Percentiles rank a stretch among this genome's conserved stretches.
Evolutionary conservation across 2,797 vertebrate species (phyloP).

Genomic region (Eidolon dupreanum): DNA sequence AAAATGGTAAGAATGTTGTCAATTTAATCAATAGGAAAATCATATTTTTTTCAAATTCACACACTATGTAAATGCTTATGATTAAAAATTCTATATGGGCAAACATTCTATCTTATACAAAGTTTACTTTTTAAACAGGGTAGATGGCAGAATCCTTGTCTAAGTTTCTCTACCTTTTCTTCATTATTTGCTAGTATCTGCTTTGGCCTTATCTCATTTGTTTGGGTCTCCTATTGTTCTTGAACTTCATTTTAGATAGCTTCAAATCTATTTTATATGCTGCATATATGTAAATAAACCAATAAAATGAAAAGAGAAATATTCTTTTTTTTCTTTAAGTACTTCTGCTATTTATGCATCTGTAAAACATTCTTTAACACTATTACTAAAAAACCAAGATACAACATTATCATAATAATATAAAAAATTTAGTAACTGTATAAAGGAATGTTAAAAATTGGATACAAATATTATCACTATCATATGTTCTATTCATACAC

Average conservation of each 20-base stretch:
- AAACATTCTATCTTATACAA: not conserved
- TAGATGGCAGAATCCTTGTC: not conserved
- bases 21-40: not conserved
- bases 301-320: conserved; percentile 30
- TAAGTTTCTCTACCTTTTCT: not conserved
- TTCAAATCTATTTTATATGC: not conserved
- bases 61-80: not conserved
- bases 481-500: not conserved
- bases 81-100: not conserved
- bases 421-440: not conserved
- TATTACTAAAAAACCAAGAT: not conserved
- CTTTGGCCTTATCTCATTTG: not conserved
- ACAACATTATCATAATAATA: not conserved
- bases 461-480: not conserved
- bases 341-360: not conserved
- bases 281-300: not conserved
- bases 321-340: not conserved
- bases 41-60: not conserved
- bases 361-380: not conserved
- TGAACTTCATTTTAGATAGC: conserved; percentile 4
- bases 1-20: not conserved
- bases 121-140: not conserved
- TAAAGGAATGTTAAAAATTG: not conserved
- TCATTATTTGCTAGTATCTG: not conserved
- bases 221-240: not conserved